These are phyloP conservation scores for Lypha dubia DNA, from an alignment of 2,888 invertebrate genomes.

Conservation along the genomic window DNA sequence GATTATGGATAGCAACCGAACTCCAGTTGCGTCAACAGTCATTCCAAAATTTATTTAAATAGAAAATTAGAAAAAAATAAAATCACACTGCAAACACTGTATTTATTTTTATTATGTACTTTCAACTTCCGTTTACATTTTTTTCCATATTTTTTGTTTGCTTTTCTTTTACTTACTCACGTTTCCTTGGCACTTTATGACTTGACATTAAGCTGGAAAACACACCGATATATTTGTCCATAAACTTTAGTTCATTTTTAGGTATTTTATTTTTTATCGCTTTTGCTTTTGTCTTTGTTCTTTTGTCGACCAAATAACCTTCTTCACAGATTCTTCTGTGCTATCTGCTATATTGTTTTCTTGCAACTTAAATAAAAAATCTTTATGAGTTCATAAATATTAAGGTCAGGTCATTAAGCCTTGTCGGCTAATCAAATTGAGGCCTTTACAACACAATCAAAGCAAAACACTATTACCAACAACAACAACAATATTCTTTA, in stretches of 20 bases:
- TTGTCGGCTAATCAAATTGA: constrained; percentile 55
- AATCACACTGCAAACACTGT: not conserved
- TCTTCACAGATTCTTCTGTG: not conserved
- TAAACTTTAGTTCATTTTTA: not conserved
- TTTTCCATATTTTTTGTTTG: not conserved
- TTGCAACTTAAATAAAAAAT: constrained; percentile 12
- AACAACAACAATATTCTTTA: not conserved
- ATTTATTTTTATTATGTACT: not conserved
- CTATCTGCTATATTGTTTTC: not conserved
- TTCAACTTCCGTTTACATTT: constrained; percentile 26
- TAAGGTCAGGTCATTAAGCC: constrained; percentile 49
- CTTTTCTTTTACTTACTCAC: constrained; percentile 22
- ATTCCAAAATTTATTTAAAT: not conserved
- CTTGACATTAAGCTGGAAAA: constrained; percentile 26
- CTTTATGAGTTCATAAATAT: constrained; percentile 30
- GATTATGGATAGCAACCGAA: too few species aligned
- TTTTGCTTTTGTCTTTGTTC: not conserved
- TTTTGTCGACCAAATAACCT: constrained; percentile 7
- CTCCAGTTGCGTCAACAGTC: too few species aligned
- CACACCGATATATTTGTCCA: not conserved
- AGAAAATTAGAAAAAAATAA: not conserved
- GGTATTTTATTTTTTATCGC: constrained; percentile 7
- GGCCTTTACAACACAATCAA: not conserved
- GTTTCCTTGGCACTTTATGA: constrained; percentile 47
- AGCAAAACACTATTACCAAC: not conserved